A percentile compares a stretch with the other conserved stretches of the same genome.
Evolutionary conservation across 2,888 invertebrate species (phyloP).

Genomic region (Platypus cylindrus): DNA sequence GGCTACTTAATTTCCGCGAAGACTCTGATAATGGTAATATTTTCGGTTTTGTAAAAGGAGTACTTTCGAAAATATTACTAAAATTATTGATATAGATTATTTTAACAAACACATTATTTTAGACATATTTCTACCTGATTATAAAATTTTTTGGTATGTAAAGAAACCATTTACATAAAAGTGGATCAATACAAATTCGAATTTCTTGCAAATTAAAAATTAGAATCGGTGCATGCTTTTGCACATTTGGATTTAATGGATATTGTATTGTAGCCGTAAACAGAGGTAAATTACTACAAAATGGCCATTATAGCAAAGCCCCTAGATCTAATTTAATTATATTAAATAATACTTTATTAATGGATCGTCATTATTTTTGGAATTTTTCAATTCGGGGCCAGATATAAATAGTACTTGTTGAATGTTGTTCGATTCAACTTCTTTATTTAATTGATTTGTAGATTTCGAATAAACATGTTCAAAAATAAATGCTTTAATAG

Average conservation of each 20-base stretch:
- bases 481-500: constrained; percentile 40
- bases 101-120: background rate
- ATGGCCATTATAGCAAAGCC: constrained; percentile 3
- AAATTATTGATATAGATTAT: constrained; percentile 1
- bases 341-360: too few relatives aligned
- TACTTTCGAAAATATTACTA: constrained; percentile 6
- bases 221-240: constrained; percentile 38
- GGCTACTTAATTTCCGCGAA: constrained; percentile 35
- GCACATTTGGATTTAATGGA: constrained; percentile 32
- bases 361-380: too few relatives aligned
- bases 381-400: constrained; percentile 37
- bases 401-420: constrained; percentile 44
- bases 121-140: constrained; percentile 13
- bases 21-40: constrained; percentile 27
- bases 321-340: constrained; percentile 2
- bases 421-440: constrained; percentile 18
- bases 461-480: constrained; percentile 26
- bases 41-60: constrained; percentile 15
- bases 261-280: constrained; percentile 35
- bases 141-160: constrained; percentile 34
- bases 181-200: constrained; percentile 46
- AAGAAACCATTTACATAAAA: constrained; percentile 51
- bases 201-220: constrained; percentile 40
- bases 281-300: constrained; percentile 26
- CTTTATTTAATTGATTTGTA: background rate